Evolutionary conservation across 2,113 vertebrate genomes (phyloP), one percentile per base, ranked within the genome.

Genomic region (Mola mola): DNA sequence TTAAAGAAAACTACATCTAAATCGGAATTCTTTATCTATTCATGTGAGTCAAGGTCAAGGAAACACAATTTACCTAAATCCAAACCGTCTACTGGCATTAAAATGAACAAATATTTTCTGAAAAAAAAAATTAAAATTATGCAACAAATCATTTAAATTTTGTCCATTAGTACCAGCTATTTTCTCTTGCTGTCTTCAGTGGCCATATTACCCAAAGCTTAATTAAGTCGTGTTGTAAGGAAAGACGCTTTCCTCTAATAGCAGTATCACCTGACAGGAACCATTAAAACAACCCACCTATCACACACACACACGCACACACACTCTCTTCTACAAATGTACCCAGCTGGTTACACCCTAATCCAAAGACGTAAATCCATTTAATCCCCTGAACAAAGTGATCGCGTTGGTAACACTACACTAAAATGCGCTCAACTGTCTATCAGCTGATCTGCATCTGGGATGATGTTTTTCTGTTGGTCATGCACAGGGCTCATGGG

Each of bases 301-400:
- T 63, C 71, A 57, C 36, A 63, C 36, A 59, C 56, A 69, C 31
- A 7, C 36, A 42, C 11, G 49, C 61, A 63, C 49, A 40, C 49
- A 53, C 72, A 67, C 33, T 81, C 76, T 56, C 61, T 71, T 79
- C 58, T 69, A 79, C 82, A 89, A 86, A 88, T 78, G 78, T 88
- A 82, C 66, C 85, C 87, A 90, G 83, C 89, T 90, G 89, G 89
- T 88, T 87, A 73, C 71, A 78, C 81, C 63, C 75, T 90, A 90
- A 90, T 90, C 89, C 87, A 82, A 48, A 77, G 68, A 78, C 67
- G 44, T 79, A 87, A 90, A 90, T 86, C 86, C 86, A 83, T 81
- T 85, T 87, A 90, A 90, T 88, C 85, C 89, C 84, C 72, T 73
- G 82, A 83, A 87, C 84, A 87, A 88, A 90, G 83, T 79, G 83